Conservation (phyloP, 2,888 invertebrate genomes). For the Cephus nigrinus region DNA sequence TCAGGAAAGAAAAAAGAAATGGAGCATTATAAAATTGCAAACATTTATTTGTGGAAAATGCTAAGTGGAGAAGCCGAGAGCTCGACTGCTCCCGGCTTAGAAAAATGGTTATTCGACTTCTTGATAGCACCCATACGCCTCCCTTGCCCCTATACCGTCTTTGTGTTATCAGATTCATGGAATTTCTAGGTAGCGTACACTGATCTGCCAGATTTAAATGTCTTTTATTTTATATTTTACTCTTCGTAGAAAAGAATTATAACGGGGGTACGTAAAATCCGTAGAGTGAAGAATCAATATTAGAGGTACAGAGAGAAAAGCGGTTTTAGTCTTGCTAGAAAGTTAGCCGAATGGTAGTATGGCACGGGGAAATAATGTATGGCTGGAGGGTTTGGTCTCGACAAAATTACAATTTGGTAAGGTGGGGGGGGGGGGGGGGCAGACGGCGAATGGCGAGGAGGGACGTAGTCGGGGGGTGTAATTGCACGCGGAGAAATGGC, state of each 20-base stretch:
- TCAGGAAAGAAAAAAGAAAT: conserved; percentile 2
- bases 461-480: conserved; percentile 48
- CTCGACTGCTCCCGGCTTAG: conserved; percentile 8
- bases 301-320: neutral
- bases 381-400: conserved; percentile 47
- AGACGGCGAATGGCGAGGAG: neutral
- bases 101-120: conserved; percentile 14
- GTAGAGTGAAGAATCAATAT: conserved; percentile 15
- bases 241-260: conserved; percentile 1
- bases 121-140: conserved; percentile 4
- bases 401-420: conserved; percentile 62
- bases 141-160: neutral
- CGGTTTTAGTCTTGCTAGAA: conserved; percentile 15
- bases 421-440: no score
- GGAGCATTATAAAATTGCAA: conserved; percentile 21
- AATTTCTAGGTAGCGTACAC: neutral
- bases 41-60: conserved; percentile 22
- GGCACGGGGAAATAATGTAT: conserved; percentile 54
- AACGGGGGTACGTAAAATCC: conserved; percentile 20
- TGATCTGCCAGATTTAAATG: neutral
- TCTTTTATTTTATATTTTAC: neutral
- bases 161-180: neutral
- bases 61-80: conserved; percentile 9
- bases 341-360: conserved; percentile 38
- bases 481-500: conserved; percentile 63